Conservation (phyloP, 2,797 vertebrate species). For the Coregonus ussuriensis region DNA sequence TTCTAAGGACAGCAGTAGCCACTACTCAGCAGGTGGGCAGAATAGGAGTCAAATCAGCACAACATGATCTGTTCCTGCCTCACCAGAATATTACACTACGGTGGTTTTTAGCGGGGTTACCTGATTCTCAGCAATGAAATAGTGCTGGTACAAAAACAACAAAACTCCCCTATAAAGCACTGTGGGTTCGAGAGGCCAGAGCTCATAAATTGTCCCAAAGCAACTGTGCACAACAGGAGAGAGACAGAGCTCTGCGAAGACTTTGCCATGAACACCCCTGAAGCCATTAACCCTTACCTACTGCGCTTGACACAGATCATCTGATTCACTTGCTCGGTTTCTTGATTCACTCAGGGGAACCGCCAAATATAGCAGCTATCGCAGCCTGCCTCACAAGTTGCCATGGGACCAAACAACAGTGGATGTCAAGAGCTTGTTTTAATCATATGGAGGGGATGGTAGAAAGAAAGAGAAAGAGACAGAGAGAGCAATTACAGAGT, state of each 20-base stretch:
- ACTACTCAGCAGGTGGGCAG: background rate
- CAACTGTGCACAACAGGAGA: background rate
- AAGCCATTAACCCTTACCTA: slow-evolving; percentile 10
- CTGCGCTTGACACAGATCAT: background rate
- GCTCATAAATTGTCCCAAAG: background rate
- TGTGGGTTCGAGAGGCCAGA: background rate
- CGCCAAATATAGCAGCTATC: slow-evolving; percentile 32
- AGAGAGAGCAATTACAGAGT: slow-evolving; percentile 29
- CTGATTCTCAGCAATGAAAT: background rate
- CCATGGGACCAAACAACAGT: slow-evolving; percentile 47
- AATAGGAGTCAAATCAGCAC: slow-evolving; percentile 10
- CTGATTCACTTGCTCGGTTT: background rate
- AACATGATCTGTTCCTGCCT: slow-evolving; percentile 11
- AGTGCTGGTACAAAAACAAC: background rate
- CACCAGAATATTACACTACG: background rate
- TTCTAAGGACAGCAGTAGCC: background rate
- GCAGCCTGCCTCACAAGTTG: slow-evolving; percentile 49
- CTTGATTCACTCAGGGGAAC: slow-evolving; percentile 1
- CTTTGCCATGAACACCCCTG: background rate
- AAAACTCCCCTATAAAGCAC: background rate
- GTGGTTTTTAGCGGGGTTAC: background rate
- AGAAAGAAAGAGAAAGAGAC: slow-evolving; percentile 3
- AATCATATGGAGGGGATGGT: slow-evolving; percentile 45
- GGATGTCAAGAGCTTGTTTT: slow-evolving; percentile 38
- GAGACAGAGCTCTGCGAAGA: background rate